These are phyloP conservation scores for Pseudeuparius sepicola DNA, from an alignment of 2,888 invertebrate species.

Conservation along the genomic window DNA sequence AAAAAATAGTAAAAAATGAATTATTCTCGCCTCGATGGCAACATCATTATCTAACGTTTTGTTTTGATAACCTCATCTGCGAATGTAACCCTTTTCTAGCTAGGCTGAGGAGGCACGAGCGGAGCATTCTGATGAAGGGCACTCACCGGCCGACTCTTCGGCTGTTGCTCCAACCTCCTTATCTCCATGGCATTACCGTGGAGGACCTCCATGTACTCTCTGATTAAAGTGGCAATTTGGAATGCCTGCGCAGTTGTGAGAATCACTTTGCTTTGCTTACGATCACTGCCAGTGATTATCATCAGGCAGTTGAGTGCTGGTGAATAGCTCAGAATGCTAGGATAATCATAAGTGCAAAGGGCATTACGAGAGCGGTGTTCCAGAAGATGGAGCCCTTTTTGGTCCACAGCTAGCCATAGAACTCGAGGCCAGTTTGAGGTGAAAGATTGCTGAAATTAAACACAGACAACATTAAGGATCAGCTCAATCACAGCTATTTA, in stretches of 20 bases:
- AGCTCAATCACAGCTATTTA: no score
- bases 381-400: conserved; percentile 80
- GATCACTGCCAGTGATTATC: conserved; percentile 81
- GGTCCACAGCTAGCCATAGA: conserved; percentile 88
- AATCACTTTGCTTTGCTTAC: conserved; percentile 86
- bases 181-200: conserved; percentile 30
- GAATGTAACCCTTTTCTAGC: conserved; percentile 45
- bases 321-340: conserved; percentile 80
- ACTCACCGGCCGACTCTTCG: conserved; percentile 41
- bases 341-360: conserved; percentile 85
- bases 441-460: conserved; percentile 70
- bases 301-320: conserved; percentile 87
- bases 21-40: no score
- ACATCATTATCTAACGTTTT: no score
- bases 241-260: conserved; percentile 87
- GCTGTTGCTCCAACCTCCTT: conserved; percentile 31
- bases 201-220: conserved; percentile 70
- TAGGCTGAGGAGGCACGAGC: conserved; percentile 49
- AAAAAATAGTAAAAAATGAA: no score
- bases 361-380: conserved; percentile 82
- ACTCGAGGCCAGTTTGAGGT: conserved; percentile 92
- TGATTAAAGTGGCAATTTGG: conserved; percentile 85
- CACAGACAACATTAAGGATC: no score
- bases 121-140: conserved; percentile 41
- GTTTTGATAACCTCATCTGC: conserved; percentile 39